Conservation (phyloP, 2,797 vertebrate species). For the Threskiornis aethiopicus region DNA sequence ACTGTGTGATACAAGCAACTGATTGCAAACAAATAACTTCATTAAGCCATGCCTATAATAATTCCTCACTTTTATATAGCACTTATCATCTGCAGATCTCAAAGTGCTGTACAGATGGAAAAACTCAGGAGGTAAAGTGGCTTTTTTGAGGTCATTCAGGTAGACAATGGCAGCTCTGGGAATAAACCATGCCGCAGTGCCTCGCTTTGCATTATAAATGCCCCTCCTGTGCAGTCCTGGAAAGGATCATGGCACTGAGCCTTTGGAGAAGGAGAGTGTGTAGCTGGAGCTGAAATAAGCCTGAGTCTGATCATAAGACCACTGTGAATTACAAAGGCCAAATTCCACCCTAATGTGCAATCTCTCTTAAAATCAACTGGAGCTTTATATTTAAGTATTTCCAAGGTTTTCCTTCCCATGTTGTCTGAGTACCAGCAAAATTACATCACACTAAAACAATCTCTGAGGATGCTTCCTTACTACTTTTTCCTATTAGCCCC, state of each 20-base stretch:
- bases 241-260: background rate
- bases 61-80: background rate
- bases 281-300: constrained; percentile 20
- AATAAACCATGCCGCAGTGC: background rate
- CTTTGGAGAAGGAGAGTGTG: background rate
- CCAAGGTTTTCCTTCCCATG: constrained; percentile 22
- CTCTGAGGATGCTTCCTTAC: background rate
- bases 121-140: background rate
- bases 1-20: background rate
- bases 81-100: background rate
- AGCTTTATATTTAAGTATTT: constrained; percentile 37
- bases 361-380: constrained; percentile 27
- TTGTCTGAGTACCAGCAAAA: constrained; percentile 30
- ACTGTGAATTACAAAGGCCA: constrained; percentile 36
- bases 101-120: constrained; percentile 3
- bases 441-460: constrained; percentile 31
- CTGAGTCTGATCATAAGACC: constrained; percentile 39
- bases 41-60: background rate
- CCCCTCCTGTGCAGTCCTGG: constrained; percentile 23
- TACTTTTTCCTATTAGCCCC: background rate
- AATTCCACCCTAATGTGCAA: constrained; percentile 32
- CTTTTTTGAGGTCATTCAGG: constrained; percentile 26
- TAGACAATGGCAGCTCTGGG: constrained; percentile 4
- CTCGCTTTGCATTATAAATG: constrained; percentile 28
- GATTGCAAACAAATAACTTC: background rate